Evolutionary conservation across 2,113 vertebrate genomes (phyloP).

Genomic region (Nansenia antarctica): DNA sequence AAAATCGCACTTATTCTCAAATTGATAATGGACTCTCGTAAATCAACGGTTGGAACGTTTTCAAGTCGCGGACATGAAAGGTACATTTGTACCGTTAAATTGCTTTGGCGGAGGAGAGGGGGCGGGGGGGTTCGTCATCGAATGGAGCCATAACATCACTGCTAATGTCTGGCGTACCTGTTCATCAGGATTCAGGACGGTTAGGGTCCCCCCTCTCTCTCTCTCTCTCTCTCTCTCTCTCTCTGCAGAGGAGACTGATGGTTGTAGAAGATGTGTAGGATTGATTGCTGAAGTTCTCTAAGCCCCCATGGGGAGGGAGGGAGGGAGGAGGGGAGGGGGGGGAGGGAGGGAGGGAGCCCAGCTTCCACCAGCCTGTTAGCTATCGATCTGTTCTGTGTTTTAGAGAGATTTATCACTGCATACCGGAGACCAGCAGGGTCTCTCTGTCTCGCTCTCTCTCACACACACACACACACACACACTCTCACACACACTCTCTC

Average conservation of each 20-base stretch:
- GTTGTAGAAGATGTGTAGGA: constrained; percentile 51
- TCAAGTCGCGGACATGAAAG: background rate
- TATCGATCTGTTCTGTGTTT: constrained; percentile 54
- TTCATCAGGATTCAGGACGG: background rate
- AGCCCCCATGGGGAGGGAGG: too few species aligned
- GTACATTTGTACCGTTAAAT: background rate
- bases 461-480: too few species aligned
- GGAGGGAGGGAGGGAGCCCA: constrained; percentile 45
- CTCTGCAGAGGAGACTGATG: constrained; percentile 36
- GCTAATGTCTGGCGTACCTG: background rate
- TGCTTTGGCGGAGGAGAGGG: too few species aligned
- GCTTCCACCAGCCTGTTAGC: constrained; percentile 22
- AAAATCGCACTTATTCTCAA: background rate
- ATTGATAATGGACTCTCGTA: background rate
- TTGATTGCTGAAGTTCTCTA: constrained; percentile 48
- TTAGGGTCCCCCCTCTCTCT: background rate
- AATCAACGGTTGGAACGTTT: background rate
- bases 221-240: background rate
- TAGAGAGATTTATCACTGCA: constrained; percentile 53
- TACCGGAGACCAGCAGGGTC: constrained; percentile 34
- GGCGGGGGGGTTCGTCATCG: background rate
- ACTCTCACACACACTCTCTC: too few species aligned
- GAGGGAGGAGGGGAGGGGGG: too few species aligned
- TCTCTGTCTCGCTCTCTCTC: too few species aligned
- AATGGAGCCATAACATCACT: background rate